Evolutionary conservation across 2,888 invertebrate species (phyloP).

Genomic region (Sesamia inferens): DNA sequence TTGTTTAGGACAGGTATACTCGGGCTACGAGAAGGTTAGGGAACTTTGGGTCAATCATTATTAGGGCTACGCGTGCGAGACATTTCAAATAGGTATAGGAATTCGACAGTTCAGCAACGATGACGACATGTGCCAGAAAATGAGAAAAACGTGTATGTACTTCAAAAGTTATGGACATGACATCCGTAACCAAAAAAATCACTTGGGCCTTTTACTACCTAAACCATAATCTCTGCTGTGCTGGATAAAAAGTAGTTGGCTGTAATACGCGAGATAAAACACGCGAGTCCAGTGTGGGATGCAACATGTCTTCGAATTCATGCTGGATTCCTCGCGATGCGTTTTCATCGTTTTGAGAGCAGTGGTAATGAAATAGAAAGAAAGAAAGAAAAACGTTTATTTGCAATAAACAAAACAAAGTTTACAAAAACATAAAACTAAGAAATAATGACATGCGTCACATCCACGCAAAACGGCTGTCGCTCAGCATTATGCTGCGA

Average conservation of each 20-base stretch:
- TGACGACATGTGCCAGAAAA: not conserved
- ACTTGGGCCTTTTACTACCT: not conserved
- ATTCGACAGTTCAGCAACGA: not conserved
- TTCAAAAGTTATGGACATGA: not conserved
- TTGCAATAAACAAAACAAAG: no score
- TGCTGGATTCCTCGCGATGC: no score
- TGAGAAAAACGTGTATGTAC: not conserved
- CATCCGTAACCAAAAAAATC: not conserved
- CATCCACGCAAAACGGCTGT: no score
- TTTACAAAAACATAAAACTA: no score
- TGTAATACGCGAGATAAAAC: not conserved
- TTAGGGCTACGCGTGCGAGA: not conserved
- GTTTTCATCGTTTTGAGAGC: no score
- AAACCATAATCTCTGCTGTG: not conserved
- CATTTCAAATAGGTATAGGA: not conserved
- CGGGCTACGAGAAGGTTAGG: not conserved
- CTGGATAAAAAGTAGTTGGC: not conserved
- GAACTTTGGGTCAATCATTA: not conserved
- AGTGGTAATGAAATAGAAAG: no score
- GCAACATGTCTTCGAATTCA: not conserved
- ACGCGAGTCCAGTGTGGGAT: not conserved
- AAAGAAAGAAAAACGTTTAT: no score
- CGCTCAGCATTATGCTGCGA: no score
- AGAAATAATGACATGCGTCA: no score
- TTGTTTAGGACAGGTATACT: not conserved